Conservation (phyloP, 2,797 vertebrate species). For the Lerista edwardsae region DNA sequence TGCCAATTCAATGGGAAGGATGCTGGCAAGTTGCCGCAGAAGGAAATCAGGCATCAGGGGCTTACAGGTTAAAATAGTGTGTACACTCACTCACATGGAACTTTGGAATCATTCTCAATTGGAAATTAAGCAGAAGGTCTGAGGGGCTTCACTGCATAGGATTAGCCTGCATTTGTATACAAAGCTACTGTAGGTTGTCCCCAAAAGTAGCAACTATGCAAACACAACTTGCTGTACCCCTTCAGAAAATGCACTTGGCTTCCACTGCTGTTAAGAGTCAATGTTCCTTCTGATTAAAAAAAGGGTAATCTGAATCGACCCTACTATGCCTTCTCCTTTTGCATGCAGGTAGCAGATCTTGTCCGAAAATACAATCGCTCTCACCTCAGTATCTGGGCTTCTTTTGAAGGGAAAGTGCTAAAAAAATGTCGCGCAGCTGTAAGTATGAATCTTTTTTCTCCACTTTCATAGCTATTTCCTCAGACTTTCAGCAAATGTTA, state of each 20-base stretch:
- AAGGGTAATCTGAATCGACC: not conserved
- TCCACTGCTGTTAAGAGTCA: not conserved
- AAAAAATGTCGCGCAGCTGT: constrained; percentile 29
- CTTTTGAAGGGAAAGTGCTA: not conserved
- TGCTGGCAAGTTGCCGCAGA: not conserved
- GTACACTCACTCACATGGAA: too few species aligned
- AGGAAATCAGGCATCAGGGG: not conserved
- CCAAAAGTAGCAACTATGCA: not conserved
- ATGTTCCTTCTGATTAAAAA: not conserved
- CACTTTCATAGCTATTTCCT: not conserved
- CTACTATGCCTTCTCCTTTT: not conserved
- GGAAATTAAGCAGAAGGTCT: not conserved
- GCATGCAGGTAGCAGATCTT: constrained; percentile 10
- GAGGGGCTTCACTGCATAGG: not conserved
- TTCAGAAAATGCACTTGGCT: not conserved
- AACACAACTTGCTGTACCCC: not conserved
- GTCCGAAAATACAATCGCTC: constrained; percentile 17
- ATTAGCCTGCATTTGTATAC: too few species aligned
- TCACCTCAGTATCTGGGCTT: constrained; percentile 33
- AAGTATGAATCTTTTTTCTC: not conserved
- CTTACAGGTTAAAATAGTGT: not conserved
- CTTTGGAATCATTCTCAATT: not conserved
- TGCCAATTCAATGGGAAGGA: not conserved
- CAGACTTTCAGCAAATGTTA: not conserved
- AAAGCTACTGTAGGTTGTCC: not conserved